These are phyloP conservation scores for Catostomus latipinnis DNA, from an alignment of 2,797 vertebrate genomes.

Conservation along the genomic window DNA sequence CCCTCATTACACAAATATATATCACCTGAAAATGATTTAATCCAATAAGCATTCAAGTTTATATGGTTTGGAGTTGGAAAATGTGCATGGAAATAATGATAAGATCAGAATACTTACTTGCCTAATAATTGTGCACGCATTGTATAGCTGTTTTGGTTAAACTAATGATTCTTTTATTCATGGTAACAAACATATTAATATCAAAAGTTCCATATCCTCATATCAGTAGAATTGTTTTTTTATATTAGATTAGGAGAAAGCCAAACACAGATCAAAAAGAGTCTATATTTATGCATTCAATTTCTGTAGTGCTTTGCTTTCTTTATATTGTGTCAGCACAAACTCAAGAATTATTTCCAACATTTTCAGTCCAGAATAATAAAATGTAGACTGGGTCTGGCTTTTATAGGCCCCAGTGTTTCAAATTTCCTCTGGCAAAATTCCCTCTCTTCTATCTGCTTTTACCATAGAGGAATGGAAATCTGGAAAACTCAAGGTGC, in stretches of 20 bases:
- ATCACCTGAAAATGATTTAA: too few species aligned
- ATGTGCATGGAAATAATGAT: too few species aligned
- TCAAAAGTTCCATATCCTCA: background rate
- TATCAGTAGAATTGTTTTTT: background rate
- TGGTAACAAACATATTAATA: too few species aligned
- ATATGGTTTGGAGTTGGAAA: too few species aligned
- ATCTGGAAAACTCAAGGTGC: background rate
- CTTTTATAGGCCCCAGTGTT: background rate
- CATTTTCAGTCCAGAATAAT: background rate
- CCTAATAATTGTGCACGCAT: too few species aligned
- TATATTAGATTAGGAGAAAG: background rate
- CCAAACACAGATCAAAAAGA: background rate
- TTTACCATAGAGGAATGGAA: background rate
- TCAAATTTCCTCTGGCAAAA: conserved; percentile 1
- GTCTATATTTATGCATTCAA: background rate
- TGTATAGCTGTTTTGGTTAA: too few species aligned
- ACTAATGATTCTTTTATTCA: too few species aligned
- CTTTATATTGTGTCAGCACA: background rate
- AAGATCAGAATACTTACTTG: too few species aligned
- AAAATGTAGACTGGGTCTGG: background rate
- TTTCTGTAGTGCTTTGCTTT: conserved; percentile 8
- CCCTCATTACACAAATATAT: too few species aligned
- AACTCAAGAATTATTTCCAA: background rate
- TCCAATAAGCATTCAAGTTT: too few species aligned
- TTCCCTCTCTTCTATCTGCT: background rate